Evolutionary conservation across 2,113 vertebrate species (phyloP).

Genomic region (Polyodon spathula): DNA sequence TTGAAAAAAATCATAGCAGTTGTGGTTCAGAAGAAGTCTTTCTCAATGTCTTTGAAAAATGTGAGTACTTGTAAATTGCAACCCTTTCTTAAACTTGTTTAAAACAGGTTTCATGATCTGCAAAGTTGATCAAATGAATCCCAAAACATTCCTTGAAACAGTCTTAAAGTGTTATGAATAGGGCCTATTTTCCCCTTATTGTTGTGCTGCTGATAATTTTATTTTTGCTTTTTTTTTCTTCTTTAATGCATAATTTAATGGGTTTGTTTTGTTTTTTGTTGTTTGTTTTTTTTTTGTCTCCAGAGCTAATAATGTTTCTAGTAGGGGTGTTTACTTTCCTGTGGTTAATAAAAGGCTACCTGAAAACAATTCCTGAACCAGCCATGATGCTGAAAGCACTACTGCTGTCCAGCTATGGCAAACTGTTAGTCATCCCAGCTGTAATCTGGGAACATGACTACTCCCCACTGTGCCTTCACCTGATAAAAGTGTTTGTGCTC

Average conservation of each 20-base stretch:
- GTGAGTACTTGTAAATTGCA: no score
- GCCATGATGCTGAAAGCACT: conserved; percentile 73
- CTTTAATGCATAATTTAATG: background rate
- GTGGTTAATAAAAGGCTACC: conserved; percentile 46
- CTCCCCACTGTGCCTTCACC: conserved; percentile 73
- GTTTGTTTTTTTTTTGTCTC: conserved; percentile 28
- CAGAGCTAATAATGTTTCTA: conserved; percentile 82
- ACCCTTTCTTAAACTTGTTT: no score
- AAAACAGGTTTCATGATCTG: no score
- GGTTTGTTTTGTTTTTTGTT: background rate
- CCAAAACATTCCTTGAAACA: no score
- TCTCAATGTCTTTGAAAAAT: no score
- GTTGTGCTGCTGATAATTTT: no score
- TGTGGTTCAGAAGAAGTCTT: no score
- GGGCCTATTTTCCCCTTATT: no score
- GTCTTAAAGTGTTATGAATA: no score
- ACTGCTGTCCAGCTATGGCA: conserved; percentile 88
- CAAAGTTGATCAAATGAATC: no score
- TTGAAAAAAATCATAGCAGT: no score
- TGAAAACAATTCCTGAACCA: conserved; percentile 40
- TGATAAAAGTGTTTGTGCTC: conserved; percentile 88
- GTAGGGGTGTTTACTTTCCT: conserved; percentile 65
- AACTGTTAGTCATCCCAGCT: conserved; percentile 83
- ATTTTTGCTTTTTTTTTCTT: background rate
- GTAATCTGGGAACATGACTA: conserved; percentile 97